Conservation (phyloP, 2,888 invertebrate species). For the Caenorhabditis plicata region DNA sequence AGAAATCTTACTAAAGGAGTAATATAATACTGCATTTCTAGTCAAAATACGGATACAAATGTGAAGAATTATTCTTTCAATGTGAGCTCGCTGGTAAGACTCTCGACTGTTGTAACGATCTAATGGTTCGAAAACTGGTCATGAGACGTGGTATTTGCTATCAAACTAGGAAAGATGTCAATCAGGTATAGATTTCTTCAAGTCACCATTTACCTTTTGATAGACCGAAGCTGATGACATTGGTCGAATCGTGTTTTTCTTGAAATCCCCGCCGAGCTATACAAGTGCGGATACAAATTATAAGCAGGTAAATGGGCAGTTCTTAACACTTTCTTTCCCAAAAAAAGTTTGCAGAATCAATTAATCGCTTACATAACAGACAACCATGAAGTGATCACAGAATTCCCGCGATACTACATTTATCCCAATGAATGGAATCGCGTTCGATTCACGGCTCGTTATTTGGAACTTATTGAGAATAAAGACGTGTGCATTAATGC, state of each 20-base stretch:
- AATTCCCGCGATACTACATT: conserved; percentile 60
- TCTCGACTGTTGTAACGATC: conserved; percentile 52
- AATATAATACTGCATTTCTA: conserved; percentile 17
- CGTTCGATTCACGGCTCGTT: conserved; percentile 43
- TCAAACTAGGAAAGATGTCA: conserved; percentile 49
- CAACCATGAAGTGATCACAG: conserved; percentile 57
- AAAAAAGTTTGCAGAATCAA: conserved; percentile 45
- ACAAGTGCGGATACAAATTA: conserved; percentile 50
- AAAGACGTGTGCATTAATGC: conserved; percentile 43
- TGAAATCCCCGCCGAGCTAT: conserved; percentile 52
- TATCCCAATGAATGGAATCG: conserved; percentile 62
- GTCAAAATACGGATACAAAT: conserved; percentile 58
- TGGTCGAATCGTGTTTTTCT: conserved; percentile 51
- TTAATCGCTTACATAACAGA: conserved; percentile 60
- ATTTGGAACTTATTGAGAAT: conserved; percentile 43
- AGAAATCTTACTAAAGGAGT: not conserved
- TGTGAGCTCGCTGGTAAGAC: conserved; percentile 55
- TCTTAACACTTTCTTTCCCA: not conserved
- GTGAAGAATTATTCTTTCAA: conserved; percentile 55
- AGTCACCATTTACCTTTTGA: not conserved
- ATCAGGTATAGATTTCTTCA: conserved; percentile 35
- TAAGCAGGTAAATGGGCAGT: conserved; percentile 39
- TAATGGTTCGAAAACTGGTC: conserved; percentile 47
- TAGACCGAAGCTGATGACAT: conserved; percentile 58
- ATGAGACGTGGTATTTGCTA: conserved; percentile 62